Evolutionary conservation across 2,888 invertebrate species (phyloP).

Genomic region (Arctia plantaginis): DNA sequence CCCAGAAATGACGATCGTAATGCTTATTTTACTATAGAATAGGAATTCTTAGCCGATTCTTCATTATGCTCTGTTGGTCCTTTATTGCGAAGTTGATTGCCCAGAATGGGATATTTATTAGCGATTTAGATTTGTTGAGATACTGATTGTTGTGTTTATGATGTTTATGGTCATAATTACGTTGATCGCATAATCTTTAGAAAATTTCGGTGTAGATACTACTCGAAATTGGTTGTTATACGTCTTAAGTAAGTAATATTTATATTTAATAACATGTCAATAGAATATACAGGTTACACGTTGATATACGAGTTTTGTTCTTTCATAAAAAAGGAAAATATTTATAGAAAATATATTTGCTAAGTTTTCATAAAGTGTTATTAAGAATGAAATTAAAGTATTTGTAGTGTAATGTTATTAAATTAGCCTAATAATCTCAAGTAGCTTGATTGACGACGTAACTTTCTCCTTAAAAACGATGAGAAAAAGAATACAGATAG

Average conservation of each 20-base stretch:
- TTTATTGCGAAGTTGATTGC: neutral
- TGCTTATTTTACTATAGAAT: no score
- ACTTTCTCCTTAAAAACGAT: neutral
- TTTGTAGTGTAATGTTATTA: no score
- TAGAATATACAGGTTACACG: no score
- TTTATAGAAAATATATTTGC: no score
- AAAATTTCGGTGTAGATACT: neutral
- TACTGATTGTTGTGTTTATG: neutral
- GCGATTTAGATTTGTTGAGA: neutral
- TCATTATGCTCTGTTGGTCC: neutral
- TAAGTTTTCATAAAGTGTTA: no score
- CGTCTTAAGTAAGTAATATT: no score
- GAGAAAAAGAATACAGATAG: no score
- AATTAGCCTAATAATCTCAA: neutral
- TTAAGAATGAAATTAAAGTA: no score
- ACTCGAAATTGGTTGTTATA: neutral
- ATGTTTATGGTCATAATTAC: no score
- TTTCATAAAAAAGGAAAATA: no score
- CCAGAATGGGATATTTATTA: constrained; percentile 2
- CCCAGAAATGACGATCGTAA: neutral
- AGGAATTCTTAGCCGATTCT: neutral
- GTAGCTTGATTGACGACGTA: neutral
- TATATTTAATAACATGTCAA: no score
- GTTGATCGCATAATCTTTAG: neutral
- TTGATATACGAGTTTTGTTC: no score